phyloP scores from a whole-genome alignment of 2,113 vertebrate species.

The Rhinolophus ferrumequinum region DNA sequence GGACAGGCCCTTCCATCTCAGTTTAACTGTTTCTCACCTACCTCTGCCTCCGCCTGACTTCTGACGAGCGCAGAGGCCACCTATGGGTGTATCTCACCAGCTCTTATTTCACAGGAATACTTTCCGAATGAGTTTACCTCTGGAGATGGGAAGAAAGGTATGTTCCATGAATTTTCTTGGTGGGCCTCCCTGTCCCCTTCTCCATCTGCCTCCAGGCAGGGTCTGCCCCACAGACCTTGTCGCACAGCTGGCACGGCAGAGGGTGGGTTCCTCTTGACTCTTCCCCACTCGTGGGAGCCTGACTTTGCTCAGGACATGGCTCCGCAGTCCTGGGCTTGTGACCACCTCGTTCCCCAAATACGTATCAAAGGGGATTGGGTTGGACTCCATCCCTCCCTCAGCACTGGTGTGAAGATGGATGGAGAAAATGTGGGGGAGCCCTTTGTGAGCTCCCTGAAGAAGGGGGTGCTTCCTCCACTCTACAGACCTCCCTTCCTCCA shows the following conservation, averaged over 20 bases:
- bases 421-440: not conserved
- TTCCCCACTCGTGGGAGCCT: not conserved
- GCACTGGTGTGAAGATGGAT: not conserved
- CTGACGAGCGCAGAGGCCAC: constrained; percentile 54
- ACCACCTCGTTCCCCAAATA: not conserved
- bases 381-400: rapidly evolving
- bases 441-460: not conserved
- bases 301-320: not conserved
- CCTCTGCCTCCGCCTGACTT: rapidly evolving
- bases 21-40: not conserved
- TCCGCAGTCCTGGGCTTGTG: not conserved
- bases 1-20: not conserved
- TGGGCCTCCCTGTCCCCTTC: not conserved
- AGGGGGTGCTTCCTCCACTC: not conserved
- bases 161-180: not conserved
- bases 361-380: not conserved
- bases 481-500: not conserved
- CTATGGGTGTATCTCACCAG: constrained; percentile 63
- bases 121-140: constrained; percentile 96
- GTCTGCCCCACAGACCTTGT: not conserved
- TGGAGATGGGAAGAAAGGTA: constrained; percentile 95
- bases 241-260: not conserved
- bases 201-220: not conserved
- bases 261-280: not conserved
- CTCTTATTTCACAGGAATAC: constrained; percentile 88